Conservation (phyloP, 1,140 invertebrate species). For the Orussus abietinus region DNA sequence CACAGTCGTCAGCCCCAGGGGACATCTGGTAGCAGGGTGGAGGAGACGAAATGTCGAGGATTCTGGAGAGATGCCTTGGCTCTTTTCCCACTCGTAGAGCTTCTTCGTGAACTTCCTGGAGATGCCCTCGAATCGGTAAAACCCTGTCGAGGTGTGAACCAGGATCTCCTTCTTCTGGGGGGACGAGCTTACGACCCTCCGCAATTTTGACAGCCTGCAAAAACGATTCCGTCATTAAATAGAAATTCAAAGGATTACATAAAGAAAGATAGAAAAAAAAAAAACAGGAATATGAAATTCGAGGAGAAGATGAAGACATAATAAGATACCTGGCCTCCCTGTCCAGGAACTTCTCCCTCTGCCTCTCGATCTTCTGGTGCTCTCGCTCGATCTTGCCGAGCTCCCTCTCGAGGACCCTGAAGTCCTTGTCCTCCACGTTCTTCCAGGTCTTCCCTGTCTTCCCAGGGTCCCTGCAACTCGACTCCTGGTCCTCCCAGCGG, state of each 20-base stretch:
- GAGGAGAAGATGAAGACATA: too few relatives aligned
- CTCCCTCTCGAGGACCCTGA: constrained; percentile 37
- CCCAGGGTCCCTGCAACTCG: too few relatives aligned
- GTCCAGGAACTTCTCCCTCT: constrained; percentile 60
- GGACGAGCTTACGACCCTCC: constrained; percentile 55
- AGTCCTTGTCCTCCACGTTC: constrained; percentile 45
- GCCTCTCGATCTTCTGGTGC: constrained; percentile 58
- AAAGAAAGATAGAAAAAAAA: constrained; percentile 14
- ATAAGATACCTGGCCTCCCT: constrained; percentile 52
- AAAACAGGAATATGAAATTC: constrained; percentile 6
- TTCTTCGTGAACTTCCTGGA: constrained; percentile 84
- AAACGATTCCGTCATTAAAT: constrained; percentile 12
- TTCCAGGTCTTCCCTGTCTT: constrained; percentile 20
- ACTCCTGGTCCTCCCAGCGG: too few relatives aligned
- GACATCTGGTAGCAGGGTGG: constrained; percentile 55
- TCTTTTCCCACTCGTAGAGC: constrained; percentile 87
- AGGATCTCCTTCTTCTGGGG: constrained; percentile 66
- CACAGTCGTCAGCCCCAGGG: neutral
- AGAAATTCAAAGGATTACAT: constrained; percentile 7
- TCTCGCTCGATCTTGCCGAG: constrained; percentile 55
- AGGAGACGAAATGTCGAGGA: constrained; percentile 75
- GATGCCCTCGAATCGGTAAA: constrained; percentile 80
- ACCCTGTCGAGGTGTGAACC: constrained; percentile 74
- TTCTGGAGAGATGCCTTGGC: constrained; percentile 73
- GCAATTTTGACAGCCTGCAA: constrained; percentile 60